phyloP scores from a whole-genome alignment of 2,797 vertebrate genomes.

The Gallirallus australis region DNA sequence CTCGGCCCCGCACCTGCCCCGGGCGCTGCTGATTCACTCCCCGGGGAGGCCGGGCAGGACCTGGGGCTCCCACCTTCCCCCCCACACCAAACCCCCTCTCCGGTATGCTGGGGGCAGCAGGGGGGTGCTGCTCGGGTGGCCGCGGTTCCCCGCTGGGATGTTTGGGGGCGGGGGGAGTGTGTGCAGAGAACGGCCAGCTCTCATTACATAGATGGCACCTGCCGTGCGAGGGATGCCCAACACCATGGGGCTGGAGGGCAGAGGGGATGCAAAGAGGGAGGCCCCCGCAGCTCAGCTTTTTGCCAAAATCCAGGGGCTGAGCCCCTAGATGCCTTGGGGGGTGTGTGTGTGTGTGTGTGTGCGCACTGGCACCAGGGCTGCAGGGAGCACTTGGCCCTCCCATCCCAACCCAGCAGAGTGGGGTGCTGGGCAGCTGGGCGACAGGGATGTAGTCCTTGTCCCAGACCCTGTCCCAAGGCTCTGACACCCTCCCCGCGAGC shows the following conservation, averaged over 20 bases:
- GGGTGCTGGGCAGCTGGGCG: background rate
- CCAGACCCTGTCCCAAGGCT: background rate
- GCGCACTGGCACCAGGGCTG: background rate
- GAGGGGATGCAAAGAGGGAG: background rate
- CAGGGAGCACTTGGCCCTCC: background rate
- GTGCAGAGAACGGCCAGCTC: background rate
- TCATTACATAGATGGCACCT: background rate
- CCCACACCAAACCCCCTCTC: background rate
- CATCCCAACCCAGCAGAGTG: background rate
- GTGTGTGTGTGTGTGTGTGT: no score
- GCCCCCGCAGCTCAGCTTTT: background rate
- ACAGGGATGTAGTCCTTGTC: background rate
- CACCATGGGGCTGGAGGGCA: background rate
- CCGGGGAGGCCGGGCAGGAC: background rate
- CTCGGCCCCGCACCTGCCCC: constrained; percentile 58
- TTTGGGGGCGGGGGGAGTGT: no score
- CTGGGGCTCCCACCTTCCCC: background rate
- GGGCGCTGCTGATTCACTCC: constrained; percentile 59
- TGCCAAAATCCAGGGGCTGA: background rate
- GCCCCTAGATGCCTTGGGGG: background rate
- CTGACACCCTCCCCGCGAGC: background rate
- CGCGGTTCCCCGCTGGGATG: background rate
- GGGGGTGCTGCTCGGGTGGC: background rate
- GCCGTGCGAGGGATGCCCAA: fast-evolving
- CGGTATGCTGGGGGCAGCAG: background rate